Percentiles rank a stretch among this genome's conserved stretches.
Conservation (phyloP, 2,113 vertebrate species). For the Castor canadensis region DNA sequence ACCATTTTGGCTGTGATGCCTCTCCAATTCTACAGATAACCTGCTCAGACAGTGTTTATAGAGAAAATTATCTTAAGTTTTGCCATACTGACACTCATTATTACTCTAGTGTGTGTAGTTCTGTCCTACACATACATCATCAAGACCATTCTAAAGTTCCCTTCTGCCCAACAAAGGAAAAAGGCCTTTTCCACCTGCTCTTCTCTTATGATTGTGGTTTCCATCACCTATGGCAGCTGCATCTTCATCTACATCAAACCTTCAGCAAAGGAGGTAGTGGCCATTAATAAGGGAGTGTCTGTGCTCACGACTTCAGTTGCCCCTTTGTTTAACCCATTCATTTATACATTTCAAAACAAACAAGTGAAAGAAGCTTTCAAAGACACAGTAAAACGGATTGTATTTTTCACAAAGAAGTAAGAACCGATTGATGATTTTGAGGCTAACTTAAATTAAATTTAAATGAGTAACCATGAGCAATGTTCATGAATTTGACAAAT, state of each 20-base stretch:
- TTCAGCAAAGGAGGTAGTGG: constrained; percentile 70
- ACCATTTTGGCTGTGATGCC: constrained; percentile 64
- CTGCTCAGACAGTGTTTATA: constrained; percentile 59
- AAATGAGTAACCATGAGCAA: not conserved
- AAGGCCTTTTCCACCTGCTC: constrained; percentile 71
- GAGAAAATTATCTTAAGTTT: constrained; percentile 50
- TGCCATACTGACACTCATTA: constrained; percentile 52
- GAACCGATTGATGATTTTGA: not conserved
- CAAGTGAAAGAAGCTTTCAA: constrained; percentile 71
- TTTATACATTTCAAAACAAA: constrained; percentile 71
- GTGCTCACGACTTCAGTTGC: constrained; percentile 60
- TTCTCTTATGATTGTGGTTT: constrained; percentile 69
- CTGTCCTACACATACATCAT: constrained; percentile 64
- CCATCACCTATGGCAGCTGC: constrained; percentile 67
- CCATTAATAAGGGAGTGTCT: constrained; percentile 67
- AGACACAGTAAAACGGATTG: constrained; percentile 37
- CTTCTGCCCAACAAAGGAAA: constrained; percentile 65
- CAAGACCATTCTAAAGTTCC: constrained; percentile 62
- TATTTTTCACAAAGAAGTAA: constrained; percentile 50
- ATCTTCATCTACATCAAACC: constrained; percentile 73
- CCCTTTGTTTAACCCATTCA: constrained; percentile 72
- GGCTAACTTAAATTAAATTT: not conserved
- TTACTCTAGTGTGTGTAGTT: constrained; percentile 56
- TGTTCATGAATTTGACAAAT: not conserved
- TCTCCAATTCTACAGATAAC: constrained; percentile 70